Percentiles rank a stretch among this genome's conserved stretches.
phyloP scores from a whole-genome alignment of 2,888 invertebrate species.

The Trichacis sp. region DNA sequence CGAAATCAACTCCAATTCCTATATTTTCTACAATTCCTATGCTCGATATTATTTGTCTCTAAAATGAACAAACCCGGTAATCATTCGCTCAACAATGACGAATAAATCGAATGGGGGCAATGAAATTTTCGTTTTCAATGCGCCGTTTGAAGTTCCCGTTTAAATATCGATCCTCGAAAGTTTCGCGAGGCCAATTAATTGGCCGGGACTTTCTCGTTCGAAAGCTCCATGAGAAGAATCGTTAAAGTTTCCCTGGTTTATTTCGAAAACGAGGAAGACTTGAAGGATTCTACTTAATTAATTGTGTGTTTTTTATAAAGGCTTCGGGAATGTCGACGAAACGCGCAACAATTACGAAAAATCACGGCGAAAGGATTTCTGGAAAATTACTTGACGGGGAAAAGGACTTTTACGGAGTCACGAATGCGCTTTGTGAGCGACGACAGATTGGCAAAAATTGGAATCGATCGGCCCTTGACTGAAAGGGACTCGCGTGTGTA shows the following conservation, averaged over 20 bases:
- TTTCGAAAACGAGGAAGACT: slow-evolving; percentile 22
- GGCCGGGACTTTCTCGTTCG: slow-evolving; percentile 14
- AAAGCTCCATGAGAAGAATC: too few species aligned
- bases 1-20: too few species aligned
- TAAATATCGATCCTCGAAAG: slow-evolving; percentile 8
- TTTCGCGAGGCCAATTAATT: slow-evolving; percentile 18
- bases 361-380: neutral
- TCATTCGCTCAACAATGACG: too few species aligned
- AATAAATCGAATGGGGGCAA: too few species aligned
- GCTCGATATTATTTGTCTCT: neutral
- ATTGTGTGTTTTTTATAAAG: slow-evolving; percentile 19
- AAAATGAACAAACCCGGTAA: too few species aligned
- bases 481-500: slow-evolving; percentile 5
- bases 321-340: slow-evolving; percentile 25
- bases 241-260: slow-evolving; percentile 13
- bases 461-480: slow-evolving; percentile 23
- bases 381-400: neutral
- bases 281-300: slow-evolving; percentile 24
- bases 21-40: neutral
- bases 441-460: slow-evolving; percentile 20
- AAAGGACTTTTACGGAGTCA: slow-evolving; percentile 4
- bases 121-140: neutral
- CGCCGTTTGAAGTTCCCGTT: neutral
- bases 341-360: neutral
- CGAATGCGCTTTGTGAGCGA: slow-evolving; percentile 28